Conservation (phyloP, 2,888 invertebrate genomes). For the Terebella lapidaria region DNA sequence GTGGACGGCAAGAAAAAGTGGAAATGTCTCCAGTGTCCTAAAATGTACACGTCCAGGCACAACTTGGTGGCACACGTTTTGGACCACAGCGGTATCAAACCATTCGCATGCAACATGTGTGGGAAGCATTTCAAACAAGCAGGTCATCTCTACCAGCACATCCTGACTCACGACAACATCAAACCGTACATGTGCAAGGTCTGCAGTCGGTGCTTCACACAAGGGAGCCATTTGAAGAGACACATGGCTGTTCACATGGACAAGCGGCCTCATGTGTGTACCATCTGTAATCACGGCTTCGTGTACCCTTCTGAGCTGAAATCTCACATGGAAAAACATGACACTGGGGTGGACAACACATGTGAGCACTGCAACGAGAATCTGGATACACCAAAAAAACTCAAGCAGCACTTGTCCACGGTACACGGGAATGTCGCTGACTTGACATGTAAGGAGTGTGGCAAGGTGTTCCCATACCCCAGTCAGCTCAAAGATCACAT, state of each 20-base stretch:
- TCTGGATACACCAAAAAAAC: slow-evolving; percentile 31
- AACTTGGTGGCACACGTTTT: slow-evolving; percentile 50
- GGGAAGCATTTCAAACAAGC: slow-evolving; percentile 50
- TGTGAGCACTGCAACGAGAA: slow-evolving; percentile 37
- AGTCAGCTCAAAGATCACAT: slow-evolving; percentile 44
- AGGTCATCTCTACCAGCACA: slow-evolving; percentile 51
- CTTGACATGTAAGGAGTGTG: slow-evolving; percentile 39
- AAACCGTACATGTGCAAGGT: slow-evolving; percentile 46
- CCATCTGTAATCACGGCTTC: slow-evolving; percentile 44
- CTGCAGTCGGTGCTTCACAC: slow-evolving; percentile 49
- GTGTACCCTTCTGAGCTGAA: slow-evolving; percentile 45
- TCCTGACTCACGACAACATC: slow-evolving; percentile 49
- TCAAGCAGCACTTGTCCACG: slow-evolving; percentile 32
- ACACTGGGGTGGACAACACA: slow-evolving; percentile 25
- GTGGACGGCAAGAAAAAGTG: slow-evolving; percentile 46
- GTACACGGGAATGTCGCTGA: slow-evolving; percentile 30
- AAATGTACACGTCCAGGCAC: slow-evolving; percentile 51
- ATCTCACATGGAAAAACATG: slow-evolving; percentile 38
- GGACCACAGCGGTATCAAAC: slow-evolving; percentile 49
- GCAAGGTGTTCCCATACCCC: slow-evolving; percentile 46
- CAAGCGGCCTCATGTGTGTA: slow-evolving; percentile 40
- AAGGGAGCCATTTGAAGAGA: slow-evolving; percentile 48
- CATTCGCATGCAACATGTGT: slow-evolving; percentile 50
- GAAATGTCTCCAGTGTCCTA: slow-evolving; percentile 48
- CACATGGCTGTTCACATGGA: slow-evolving; percentile 48